Percentiles rank a stretch among this genome's conserved stretches.
Evolutionary conservation across 2,113 vertebrate species (phyloP).

Genomic region (Telmatochromis brachygnathus): DNA sequence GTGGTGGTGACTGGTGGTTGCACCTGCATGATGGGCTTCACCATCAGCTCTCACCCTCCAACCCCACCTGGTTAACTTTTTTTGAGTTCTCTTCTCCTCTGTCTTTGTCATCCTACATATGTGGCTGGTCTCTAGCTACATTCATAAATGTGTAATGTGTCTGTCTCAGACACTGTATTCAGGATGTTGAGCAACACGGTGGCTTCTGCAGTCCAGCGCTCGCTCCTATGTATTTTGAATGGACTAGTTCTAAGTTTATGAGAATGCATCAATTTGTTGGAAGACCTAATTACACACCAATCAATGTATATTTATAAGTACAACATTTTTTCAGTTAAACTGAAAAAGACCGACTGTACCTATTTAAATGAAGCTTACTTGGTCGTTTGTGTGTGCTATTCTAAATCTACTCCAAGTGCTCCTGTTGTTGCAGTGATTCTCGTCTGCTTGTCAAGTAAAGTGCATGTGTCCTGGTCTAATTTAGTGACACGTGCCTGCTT

Average conservation of each 20-base stretch:
- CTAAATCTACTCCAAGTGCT: background rate
- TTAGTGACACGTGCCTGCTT: conserved; percentile 36
- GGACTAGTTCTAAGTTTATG: background rate
- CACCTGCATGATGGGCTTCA: background rate
- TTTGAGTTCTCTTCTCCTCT: background rate
- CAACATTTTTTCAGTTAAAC: background rate
- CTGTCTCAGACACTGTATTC: background rate
- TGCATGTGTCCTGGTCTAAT: conserved; percentile 35
- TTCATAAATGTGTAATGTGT: background rate
- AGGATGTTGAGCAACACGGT: too few relatives aligned
- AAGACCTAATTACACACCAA: background rate
- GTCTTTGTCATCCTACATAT: background rate
- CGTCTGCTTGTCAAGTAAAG: background rate
- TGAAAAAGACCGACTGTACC: background rate
- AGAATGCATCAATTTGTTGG: background rate
- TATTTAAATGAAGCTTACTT: background rate
- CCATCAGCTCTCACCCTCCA: background rate
- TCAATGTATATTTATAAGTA: background rate
- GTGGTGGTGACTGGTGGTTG: background rate
- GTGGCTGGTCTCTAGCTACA: background rate
- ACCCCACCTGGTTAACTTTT: background rate
- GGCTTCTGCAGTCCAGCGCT: fast-evolving
- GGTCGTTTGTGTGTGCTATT: background rate
- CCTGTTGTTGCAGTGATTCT: background rate
- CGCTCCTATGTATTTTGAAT: background rate